A percentile compares a stretch with the other conserved stretches of the same genome.
phyloP scores from a whole-genome alignment of 2,888 invertebrate species.

The Aleiodes leptofemur region DNA sequence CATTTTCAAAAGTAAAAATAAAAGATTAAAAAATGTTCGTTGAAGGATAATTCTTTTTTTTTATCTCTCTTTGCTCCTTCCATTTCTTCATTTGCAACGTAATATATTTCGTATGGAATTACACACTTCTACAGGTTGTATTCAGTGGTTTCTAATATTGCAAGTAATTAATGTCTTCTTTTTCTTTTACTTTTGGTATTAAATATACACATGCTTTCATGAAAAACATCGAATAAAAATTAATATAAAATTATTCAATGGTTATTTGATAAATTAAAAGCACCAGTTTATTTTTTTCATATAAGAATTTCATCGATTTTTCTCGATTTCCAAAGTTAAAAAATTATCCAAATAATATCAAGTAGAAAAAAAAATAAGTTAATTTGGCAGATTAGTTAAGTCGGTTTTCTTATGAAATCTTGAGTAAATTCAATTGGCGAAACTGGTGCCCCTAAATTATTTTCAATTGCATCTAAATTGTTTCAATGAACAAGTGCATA shows the following conservation, averaged over 20 bases:
- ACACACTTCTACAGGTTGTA: slow-evolving; percentile 26
- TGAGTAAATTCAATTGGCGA: neutral
- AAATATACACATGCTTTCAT: slow-evolving; percentile 13
- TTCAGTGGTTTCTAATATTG: slow-evolving; percentile 31
- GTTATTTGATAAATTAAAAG: neutral
- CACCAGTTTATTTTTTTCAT: slow-evolving; percentile 2
- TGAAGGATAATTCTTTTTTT: neutral
- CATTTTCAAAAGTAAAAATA: neutral
- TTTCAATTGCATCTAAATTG: neutral
- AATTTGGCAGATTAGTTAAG: no score
- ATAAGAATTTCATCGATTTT: neutral
- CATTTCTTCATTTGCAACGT: slow-evolving; percentile 10
- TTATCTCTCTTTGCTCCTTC: slow-evolving; percentile 7
- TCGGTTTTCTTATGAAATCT: neutral
- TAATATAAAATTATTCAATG: slow-evolving; percentile 11
- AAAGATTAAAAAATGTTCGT: neutral
- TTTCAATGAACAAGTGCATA: slow-evolving; percentile 14
- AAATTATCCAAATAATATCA: neutral
- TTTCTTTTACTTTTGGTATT: slow-evolving; percentile 19
- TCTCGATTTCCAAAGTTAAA: neutral
- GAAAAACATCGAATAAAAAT: slow-evolving; percentile 22
- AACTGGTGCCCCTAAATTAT: slow-evolving; percentile 14
- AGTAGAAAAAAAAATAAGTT: neutral
- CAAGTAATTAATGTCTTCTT: slow-evolving; percentile 17
- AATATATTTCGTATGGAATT: slow-evolving; percentile 29